Evolutionary conservation across 2,113 vertebrate genomes (phyloP), one percentile per base, ranked within the genome.

Genomic region (Macquaria australasica): DNA sequence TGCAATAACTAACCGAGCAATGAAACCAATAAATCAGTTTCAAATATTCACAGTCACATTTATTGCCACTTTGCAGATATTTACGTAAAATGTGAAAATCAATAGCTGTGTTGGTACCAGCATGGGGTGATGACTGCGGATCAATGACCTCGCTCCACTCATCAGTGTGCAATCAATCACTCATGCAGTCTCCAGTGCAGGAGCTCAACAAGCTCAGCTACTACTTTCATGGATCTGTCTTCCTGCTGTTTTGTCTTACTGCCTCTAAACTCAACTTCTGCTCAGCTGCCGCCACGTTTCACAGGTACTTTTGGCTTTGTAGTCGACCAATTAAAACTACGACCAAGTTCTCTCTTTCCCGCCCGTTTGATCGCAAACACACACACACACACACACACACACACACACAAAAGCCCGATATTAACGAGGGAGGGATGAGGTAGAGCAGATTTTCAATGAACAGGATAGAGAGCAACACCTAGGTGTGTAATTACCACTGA

Each of bases 291-390:
- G 1, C 39, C 37, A 31, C 37, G 9, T 72, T 39, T 70, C 62
- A 74, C 8, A 1, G 8, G 48, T 55, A 70, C 69, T 63, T 64
- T 23, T 48, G 10, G 25, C 79, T 91, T 87, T 84, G 79, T 80
- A 78, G 82, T 77, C 25, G 14, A 79, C 88, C 79, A 87, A 89
- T 92, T 89, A 92, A 91, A 93, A 90, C 55, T 64, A 68, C 0
- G 14, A 55, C 45, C 0, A 56, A 69, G 68, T 83, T 76, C 43
- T 31, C 11, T 60, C 67, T 73, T 78, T 74, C 68, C 64, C 0
- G 4, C 50, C 10, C 0, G 43, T 82, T 63, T 87, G 77, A 83
- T 72, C 69, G 16, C 69, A 78, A 43, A 82, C 59, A 70, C 14
- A 43, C 51, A 59, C 69, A 28, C 28, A 23, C 20, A 45, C 4